Conservation (phyloP, 2,797 vertebrate genomes). For the Gallinago stenura region DNA sequence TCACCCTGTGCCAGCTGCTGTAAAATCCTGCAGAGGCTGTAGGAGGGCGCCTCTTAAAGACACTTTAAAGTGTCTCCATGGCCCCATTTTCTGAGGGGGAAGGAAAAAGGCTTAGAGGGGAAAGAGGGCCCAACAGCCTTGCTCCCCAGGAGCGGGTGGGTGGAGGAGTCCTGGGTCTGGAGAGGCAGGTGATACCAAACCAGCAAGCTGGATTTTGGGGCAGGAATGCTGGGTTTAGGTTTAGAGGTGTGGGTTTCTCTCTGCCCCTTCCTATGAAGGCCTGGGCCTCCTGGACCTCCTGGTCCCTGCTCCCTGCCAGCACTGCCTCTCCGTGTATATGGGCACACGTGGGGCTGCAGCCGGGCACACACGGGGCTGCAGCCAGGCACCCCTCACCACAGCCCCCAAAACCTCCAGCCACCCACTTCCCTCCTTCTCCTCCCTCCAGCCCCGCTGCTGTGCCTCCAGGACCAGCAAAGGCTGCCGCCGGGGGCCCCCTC, state of each 20-base stretch:
- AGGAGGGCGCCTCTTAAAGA: neutral
- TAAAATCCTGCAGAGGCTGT: neutral
- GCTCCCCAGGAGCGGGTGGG: fast-evolving
- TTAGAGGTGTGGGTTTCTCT: neutral
- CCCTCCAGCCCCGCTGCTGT: fast-evolving
- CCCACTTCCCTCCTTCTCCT: neutral
- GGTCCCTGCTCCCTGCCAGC: neutral
- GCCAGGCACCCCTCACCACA: neutral
- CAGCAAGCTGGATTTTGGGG: neutral
- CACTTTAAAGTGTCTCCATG: neutral
- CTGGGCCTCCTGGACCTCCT: neutral
- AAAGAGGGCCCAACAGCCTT: neutral
- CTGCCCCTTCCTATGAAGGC: neutral
- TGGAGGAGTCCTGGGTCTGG: neutral
- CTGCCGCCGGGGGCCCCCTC: fast-evolving
- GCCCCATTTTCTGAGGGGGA: neutral
- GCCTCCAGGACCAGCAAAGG: neutral
- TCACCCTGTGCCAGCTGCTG: neutral
- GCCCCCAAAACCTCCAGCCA: neutral
- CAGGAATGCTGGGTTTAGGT: neutral
- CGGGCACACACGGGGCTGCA: fast-evolving
- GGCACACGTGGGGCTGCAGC: fast-evolving
- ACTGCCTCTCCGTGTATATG: neutral
- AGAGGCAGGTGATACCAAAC: neutral
- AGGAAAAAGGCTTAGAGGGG: neutral